phyloP scores from a whole-genome alignment of 2,797 vertebrate genomes.

The Sphenodon punctatus region DNA sequence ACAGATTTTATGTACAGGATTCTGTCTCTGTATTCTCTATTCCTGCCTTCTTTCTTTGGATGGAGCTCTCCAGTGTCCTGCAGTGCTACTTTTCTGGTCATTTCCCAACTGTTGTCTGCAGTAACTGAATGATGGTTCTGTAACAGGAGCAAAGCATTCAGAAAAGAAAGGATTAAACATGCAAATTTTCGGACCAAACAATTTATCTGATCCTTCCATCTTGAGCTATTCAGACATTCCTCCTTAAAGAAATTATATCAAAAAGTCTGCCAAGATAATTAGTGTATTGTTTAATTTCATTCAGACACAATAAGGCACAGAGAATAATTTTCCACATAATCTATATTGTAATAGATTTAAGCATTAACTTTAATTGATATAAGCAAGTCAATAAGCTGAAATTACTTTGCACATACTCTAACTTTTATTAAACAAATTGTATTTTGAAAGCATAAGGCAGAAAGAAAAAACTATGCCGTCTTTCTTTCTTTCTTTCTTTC shows the following conservation, averaged over 20 bases:
- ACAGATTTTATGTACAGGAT: background rate
- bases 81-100: background rate
- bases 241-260: constrained; percentile 10
- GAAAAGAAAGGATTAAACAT: background rate
- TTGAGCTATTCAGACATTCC: constrained; percentile 20
- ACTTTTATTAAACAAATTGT: rapidly evolving
- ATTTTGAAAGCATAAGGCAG: too few species aligned
- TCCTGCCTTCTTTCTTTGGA: background rate
- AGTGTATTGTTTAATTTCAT: constrained; percentile 10
- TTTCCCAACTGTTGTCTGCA: background rate
- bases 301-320: background rate
- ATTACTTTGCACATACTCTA: background rate
- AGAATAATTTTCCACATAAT: background rate
- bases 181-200: background rate
- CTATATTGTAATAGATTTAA: background rate
- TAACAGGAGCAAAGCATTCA: background rate
- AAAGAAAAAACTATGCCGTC: too few species aligned
- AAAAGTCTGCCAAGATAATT: constrained; percentile 11
- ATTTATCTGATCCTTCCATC: background rate
- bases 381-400: background rate
- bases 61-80: background rate
- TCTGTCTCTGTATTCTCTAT: background rate
- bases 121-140: background rate
- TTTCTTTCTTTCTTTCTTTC: background rate
- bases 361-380: constrained; percentile 5